Conservation (phyloP, 2,888 invertebrate species). For the Eupithecia inturbata region DNA sequence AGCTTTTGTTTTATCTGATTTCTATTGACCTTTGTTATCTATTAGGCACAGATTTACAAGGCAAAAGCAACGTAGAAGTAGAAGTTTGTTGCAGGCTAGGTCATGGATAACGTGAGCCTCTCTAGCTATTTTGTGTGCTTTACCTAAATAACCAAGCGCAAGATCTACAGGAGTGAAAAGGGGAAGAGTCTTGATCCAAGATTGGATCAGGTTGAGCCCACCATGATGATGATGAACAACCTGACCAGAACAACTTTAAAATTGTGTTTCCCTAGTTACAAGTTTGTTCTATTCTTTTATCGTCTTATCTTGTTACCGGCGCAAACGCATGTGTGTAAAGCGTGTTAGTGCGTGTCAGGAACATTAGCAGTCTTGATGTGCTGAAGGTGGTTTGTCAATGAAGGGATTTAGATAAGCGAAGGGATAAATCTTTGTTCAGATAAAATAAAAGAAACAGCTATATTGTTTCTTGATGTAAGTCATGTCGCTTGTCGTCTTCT, state of each 20-base stretch:
- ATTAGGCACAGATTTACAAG: neutral
- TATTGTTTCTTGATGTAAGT: neutral
- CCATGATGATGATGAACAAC: neutral
- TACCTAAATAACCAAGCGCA: neutral
- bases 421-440: neutral
- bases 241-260: neutral
- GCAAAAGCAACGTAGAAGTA: neutral
- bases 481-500: neutral
- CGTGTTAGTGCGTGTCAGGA: conserved; percentile 2
- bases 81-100: neutral
- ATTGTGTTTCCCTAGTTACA: neutral
- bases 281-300: neutral
- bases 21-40: neutral
- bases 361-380: neutral
- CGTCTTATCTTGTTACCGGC: conserved; percentile 3
- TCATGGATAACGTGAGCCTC: neutral
- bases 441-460: neutral
- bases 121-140: neutral
- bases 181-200: neutral
- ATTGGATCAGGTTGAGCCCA: neutral
- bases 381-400: neutral
- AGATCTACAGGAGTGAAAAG: neutral
- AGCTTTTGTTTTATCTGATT: neutral
- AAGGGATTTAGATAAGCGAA: conserved; percentile 9
- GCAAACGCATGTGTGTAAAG: neutral